Evolutionary conservation across 2,888 invertebrate species (phyloP), one percentile per base, ranked within the genome.

Genomic region (Pyrrhia umbra): DNA sequence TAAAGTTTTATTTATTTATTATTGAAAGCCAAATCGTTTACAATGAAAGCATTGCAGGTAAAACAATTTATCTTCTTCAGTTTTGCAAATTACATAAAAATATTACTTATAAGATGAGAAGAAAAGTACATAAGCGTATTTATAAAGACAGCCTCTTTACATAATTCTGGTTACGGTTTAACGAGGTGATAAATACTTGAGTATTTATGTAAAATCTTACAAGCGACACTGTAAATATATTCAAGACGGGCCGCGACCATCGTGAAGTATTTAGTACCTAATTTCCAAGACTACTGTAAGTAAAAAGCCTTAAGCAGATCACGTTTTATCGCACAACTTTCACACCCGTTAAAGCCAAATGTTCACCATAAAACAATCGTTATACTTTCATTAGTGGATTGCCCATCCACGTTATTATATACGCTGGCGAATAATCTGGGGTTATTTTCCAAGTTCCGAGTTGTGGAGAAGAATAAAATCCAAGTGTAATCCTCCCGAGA

Each of bases 401-500:
- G 73, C 75, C 75, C 73, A 87, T 93, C 94, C 89, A 85, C 79
- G 79, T 82, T 88, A 90, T 84, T 83, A 83, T 85, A 78, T 70
- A 82, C 86, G 77, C 63, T 72, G 75, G 83, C 83, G 66, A 88
- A 87, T 89, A 84, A 85, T 92, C 89, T 84, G 85, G 85, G 87
- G 90, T 85, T 91, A 92, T 90, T 90, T 87, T 88, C 87, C 74
- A 91, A 92, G 88, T 92, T 92, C 85, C 87, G 81, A 90, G 75
- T 90, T 87, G 91, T 83, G 88, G 89, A 90, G 87, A 90, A 91
- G 93, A 92, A 93, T 91, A 89, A 93, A 94, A 94, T 93, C 93
- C 92, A 84, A 84, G 82, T 82, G 85, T 90, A 92, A 94, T 93
- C 90, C 95, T 90, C 93, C 63, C 84, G 92, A 92, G 94, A 94